These are phyloP conservation scores for Megalops atlanticus DNA, from an alignment of 2,113 vertebrate genomes.

Conservation along the genomic window DNA sequence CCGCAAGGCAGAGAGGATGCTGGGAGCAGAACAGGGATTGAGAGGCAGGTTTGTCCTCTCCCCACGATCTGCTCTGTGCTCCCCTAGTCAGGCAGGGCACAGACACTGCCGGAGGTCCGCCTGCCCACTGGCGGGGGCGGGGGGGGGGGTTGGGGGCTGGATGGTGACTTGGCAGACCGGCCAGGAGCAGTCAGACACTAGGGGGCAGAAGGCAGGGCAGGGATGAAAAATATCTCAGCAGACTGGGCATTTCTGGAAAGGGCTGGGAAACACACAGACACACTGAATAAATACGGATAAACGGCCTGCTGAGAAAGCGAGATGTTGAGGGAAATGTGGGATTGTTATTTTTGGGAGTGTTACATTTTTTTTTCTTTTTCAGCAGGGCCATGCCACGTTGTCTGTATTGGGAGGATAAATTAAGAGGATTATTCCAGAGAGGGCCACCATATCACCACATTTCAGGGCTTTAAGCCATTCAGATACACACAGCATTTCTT, in stretches of 20 bases:
- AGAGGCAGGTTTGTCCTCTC: too few relatives aligned
- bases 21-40: too few relatives aligned
- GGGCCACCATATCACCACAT: neutral
- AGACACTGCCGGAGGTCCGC: too few relatives aligned
- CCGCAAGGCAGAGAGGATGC: too few relatives aligned
- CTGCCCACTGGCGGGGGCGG: too few relatives aligned
- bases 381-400: neutral
- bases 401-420: neutral
- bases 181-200: neutral
- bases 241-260: neutral
- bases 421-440: neutral
- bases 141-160: neutral
- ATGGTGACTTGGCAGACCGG: neutral
- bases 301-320: neutral
- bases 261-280: neutral
- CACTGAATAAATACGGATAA: neutral
- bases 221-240: neutral
- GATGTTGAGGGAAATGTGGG: neutral
- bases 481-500: neutral
- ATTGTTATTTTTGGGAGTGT: too few relatives aligned
- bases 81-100: too few relatives aligned
- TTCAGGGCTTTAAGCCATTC: neutral
- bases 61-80: too few relatives aligned
- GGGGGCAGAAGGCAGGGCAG: neutral
- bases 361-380: too few relatives aligned